Conservation (phyloP, 2,797 vertebrate genomes). For the Petrocephalus schoutedeni region DNA sequence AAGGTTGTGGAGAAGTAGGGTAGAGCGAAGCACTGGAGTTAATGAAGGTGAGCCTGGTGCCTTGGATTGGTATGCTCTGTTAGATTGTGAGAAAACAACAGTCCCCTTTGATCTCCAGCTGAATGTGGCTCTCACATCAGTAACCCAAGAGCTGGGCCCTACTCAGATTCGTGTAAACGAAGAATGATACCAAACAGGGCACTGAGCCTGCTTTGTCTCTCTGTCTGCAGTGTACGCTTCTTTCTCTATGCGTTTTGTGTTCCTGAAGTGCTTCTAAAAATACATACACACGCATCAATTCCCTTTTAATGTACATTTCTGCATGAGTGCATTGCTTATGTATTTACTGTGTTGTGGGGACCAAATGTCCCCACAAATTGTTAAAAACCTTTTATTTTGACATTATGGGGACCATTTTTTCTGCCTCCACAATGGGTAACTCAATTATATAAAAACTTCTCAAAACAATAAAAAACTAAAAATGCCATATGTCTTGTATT, state of each 20-base stretch:
- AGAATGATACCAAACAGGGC: neutral
- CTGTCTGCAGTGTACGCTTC: neutral
- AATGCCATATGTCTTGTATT: too few species aligned
- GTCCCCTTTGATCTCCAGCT: conserved; percentile 54
- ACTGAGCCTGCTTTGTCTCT: conserved; percentile 12
- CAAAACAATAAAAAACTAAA: too few species aligned
- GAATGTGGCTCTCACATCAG: conserved; percentile 57
- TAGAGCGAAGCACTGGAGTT: neutral
- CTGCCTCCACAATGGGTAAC: neutral
- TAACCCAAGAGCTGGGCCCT: conserved; percentile 42
- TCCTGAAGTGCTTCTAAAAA: neutral
- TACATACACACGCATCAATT: neutral
- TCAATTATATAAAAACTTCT: too few species aligned
- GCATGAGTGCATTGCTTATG: neutral
- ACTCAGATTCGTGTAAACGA: conserved; percentile 7
- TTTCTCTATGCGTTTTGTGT: neutral
- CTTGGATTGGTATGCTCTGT: neutral
- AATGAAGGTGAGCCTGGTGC: neutral
- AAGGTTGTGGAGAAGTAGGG: neutral
- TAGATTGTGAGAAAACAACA: conserved; percentile 49
- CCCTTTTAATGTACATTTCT: neutral
- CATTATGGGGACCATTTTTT: neutral
- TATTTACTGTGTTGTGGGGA: neutral
- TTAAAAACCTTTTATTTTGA: neutral
- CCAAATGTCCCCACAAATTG: neutral